Base-by-base conservation (phyloP, 2,888 invertebrate species). In the Gymnocheta viridis region DNA sequence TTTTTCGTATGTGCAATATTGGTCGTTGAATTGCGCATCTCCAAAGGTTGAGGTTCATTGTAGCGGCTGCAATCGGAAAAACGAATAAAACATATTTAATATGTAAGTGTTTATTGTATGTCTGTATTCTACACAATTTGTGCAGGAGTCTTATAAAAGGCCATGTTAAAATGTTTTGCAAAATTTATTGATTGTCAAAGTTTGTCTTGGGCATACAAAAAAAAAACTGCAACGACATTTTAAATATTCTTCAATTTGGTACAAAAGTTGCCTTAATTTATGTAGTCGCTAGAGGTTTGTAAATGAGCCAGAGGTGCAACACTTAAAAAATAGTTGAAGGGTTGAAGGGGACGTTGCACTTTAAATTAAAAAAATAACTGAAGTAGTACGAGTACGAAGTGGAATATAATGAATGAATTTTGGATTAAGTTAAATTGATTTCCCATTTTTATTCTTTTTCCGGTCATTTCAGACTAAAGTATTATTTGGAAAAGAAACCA, bases 21-120 rank as follows among this genome's bases (percentile, higher is more conserved):
- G 86, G 88, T 88, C 22, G 90, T 91, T 12, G 89, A 87, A 82
- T 89, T 90, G 72, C 89, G 91, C 89, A 91, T 91, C 87, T 92
- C 91, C 73, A 92, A 87, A 54, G 89, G 89, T 86, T 92, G 91
- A 60, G 92, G 92, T 86, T 91, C 92, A 86, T 92, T 92, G 87
- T 91, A 91, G 78, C 92, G 92, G 80, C 91, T 91, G 85, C 64
- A 83, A 66, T 7, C 38, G 38, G 22, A 64, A 44, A 38, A 54
- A 2, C 22, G 56, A 19, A 64, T 0, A 49, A 47, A 82, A 70
- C 35, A 56, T 80, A 62, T 22, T 54, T 22, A 54, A 17, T 24
- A 24, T 49, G 27, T 14, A 24, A 6, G 27, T 27, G 7, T 7
- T 14, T 51, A 51, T 32, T 38, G 9, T 19, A 24, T 47, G 14